Conservation (phyloP, 2,888 invertebrate species). For the Drosophila merina region DNA sequence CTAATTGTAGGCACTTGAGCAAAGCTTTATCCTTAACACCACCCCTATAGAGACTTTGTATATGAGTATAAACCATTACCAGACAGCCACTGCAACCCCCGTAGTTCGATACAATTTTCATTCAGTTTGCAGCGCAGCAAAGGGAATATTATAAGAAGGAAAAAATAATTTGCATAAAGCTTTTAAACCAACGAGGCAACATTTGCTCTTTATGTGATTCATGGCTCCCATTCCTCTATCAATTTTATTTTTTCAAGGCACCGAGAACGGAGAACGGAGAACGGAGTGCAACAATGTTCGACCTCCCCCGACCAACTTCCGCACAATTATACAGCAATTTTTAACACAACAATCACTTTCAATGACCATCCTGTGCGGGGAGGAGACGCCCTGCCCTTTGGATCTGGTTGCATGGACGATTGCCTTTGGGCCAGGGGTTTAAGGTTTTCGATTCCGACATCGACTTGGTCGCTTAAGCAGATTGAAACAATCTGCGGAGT, state of each 20-base stretch:
- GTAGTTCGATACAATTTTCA: conserved; percentile 40
- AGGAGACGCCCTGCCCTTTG: background rate
- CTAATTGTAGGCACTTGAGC: conserved; percentile 44
- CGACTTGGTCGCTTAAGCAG: conserved; percentile 62
- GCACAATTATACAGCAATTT: conserved; percentile 68
- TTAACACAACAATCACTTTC: conserved; percentile 68
- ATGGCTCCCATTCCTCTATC: background rate
- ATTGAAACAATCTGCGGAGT: conserved; percentile 74
- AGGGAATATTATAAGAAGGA: conserved; percentile 37
- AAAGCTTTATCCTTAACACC: conserved; percentile 9
- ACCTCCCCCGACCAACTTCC: conserved; percentile 43
- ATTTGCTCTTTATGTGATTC: conserved; percentile 60
- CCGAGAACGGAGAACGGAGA: no score
- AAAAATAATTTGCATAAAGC: conserved; percentile 65
- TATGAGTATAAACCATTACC: background rate
- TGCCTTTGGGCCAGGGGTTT: conserved; percentile 37
- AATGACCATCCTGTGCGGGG: conserved; percentile 37
- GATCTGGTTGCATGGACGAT: conserved; percentile 54
- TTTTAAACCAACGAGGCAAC: conserved; percentile 65
- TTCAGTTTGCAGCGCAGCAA: conserved; percentile 28
- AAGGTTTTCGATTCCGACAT: conserved; percentile 30
- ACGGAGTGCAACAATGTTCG: conserved; percentile 28
- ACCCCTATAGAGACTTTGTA: background rate
- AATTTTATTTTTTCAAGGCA: background rate
- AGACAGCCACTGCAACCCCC: background rate